Evolutionary conservation across 2,797 vertebrate genomes (phyloP).

Genomic region (Halcyon chelicuti): DNA sequence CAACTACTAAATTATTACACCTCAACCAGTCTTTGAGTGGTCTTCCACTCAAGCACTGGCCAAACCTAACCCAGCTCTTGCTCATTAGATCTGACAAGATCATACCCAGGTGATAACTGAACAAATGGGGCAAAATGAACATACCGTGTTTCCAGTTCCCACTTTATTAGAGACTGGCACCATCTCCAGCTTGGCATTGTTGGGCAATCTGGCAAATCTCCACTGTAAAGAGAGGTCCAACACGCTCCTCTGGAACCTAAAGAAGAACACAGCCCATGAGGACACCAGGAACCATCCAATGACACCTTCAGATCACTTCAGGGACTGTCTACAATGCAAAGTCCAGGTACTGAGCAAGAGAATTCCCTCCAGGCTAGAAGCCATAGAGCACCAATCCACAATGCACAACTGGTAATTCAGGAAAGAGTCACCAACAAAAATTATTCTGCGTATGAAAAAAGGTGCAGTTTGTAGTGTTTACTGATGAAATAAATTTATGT

Average conservation of each 20-base stretch:
- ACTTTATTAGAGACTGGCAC: slow-evolving; percentile 83
- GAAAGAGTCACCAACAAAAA: background rate
- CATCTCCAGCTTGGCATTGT: slow-evolving; percentile 97
- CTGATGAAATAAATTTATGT: background rate
- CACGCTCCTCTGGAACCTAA: slow-evolving; percentile 93
- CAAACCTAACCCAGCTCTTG: background rate
- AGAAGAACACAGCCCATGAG: slow-evolving; percentile 6
- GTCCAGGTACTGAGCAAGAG: background rate
- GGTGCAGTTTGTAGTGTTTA: background rate
- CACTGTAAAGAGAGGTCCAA: slow-evolving; percentile 92
- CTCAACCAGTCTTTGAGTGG: background rate
- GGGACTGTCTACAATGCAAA: background rate
- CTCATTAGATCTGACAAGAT: background rate
- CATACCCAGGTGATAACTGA: background rate
- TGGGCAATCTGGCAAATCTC: slow-evolving; percentile 95
- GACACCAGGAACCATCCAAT: background rate
- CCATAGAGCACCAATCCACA: background rate
- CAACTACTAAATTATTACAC: background rate
- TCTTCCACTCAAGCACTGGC: background rate
- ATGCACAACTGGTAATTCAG: background rate
- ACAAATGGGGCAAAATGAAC: background rate
- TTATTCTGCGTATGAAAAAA: background rate
- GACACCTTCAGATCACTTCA: background rate
- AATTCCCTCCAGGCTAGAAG: background rate
- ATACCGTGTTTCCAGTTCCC: slow-evolving; percentile 81